A percentile compares a stretch with the other conserved stretches of the same genome.
Conservation (phyloP, 2,888 invertebrate genomes). For the Sericinus montela region DNA sequence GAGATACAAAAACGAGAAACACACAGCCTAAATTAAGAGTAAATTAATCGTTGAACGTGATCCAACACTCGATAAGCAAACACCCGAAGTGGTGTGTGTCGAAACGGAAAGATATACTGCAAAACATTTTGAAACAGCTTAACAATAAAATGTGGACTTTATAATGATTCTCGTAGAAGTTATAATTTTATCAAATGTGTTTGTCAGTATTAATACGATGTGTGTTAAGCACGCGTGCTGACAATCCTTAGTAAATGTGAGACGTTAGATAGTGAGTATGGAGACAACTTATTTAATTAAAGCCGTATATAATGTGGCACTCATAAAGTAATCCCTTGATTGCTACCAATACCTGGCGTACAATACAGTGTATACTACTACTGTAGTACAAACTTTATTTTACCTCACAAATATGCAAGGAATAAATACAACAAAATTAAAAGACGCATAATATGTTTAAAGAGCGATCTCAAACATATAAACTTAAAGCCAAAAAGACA, state of each 20-base stretch:
- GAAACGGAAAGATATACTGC: slow-evolving; percentile 34
- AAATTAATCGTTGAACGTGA: background rate
- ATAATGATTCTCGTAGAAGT: background rate
- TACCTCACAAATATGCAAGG: no score
- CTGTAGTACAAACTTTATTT: no score
- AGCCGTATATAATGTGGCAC: no score
- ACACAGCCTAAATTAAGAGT: slow-evolving; percentile 3
- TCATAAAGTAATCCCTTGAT: no score
- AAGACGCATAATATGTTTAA: no score
- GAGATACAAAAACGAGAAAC: background rate
- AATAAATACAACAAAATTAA: no score
- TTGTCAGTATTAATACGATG: slow-evolving; percentile 22
- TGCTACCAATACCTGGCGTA: no score
- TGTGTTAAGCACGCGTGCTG: slow-evolving; percentile 35
- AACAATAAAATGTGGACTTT: slow-evolving; percentile 22
- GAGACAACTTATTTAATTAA: slow-evolving; percentile 29
- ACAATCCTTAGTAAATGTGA: slow-evolving; percentile 28
- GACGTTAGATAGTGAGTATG: slow-evolving; percentile 28
- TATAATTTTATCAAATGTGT: slow-evolving; percentile 20
- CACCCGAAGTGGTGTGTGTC: slow-evolving; percentile 32
- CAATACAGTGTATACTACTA: no score
- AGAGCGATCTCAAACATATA: no score
- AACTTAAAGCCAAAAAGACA: no score
- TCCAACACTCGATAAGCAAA: slow-evolving; percentile 25
- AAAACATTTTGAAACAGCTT: slow-evolving; percentile 25